Conservation (phyloP, 2,797 vertebrate genomes). For the Phoxinus dragarum region DNA sequence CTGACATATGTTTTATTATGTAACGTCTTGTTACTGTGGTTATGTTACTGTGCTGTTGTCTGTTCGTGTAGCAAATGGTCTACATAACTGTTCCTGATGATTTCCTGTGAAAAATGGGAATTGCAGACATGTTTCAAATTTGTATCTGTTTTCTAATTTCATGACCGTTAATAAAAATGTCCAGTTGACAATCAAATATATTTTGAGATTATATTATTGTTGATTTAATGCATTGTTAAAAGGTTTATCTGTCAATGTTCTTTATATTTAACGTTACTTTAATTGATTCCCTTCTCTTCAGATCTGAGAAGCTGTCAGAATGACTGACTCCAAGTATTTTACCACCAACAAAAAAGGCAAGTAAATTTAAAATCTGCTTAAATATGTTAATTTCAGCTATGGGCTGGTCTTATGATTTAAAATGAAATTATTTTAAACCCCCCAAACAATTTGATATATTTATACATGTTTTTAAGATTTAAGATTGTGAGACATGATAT, state of each 20-base stretch:
- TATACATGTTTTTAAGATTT: no score
- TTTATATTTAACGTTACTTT: neutral
- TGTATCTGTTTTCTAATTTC: neutral
- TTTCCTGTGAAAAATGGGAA: neutral
- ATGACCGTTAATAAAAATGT: neutral
- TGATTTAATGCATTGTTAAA: neutral
- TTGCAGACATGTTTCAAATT: neutral
- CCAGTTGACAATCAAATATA: neutral
- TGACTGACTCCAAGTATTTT: conserved; percentile 99
- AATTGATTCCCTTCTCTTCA: conserved; percentile 55
- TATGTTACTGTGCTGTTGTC: neutral
- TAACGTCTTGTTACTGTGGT: neutral
- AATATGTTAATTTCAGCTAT: neutral
- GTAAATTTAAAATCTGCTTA: conserved; percentile 39
- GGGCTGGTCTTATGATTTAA: neutral
- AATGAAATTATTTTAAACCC: neutral
- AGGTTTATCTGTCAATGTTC: neutral
- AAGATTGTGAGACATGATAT: neutral
- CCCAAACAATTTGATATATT: neutral
- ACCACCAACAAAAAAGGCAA: conserved; percentile 99
- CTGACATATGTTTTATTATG: neutral
- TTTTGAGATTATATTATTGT: neutral
- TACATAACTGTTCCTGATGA: neutral
- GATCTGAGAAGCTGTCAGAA: conserved; percentile 79
- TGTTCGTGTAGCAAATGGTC: neutral